Evolutionary conservation across 2,797 vertebrate species (phyloP).

Genomic region (Carcharodon carcharias): DNA sequence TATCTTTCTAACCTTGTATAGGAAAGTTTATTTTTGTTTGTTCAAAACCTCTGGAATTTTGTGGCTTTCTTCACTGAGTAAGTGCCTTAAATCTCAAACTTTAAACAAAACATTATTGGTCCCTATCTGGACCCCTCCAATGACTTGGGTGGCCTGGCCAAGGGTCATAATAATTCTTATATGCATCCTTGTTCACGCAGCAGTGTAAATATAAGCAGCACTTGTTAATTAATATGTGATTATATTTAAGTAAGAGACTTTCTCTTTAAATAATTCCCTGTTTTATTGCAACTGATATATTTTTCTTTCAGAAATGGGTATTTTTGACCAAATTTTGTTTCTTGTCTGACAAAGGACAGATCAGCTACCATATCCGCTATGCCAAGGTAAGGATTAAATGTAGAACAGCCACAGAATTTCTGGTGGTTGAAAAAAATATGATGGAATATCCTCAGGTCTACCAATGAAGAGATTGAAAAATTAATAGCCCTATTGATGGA

Average conservation of each 20-base stretch:
- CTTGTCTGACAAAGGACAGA: constrained; percentile 16
- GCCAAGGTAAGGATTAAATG: constrained; percentile 7
- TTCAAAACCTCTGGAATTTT: no score
- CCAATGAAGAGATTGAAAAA: neutral
- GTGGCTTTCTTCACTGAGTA: no score
- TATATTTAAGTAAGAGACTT: neutral
- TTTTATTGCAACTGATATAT: neutral
- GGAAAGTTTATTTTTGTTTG: no score
- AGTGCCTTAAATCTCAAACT: no score
- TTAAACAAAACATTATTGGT: no score
- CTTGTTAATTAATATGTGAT: neutral
- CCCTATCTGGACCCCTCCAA: no score
- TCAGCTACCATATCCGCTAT: constrained; percentile 29
- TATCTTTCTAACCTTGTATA: no score
- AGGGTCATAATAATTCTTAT: no score
- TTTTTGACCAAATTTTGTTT: constrained; percentile 37
- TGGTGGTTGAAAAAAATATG: neutral
- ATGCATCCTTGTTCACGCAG: neutral
- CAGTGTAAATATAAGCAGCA: neutral
- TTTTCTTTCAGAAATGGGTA: constrained; percentile 35
- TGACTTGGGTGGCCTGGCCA: no score
- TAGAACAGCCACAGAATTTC: neutral
- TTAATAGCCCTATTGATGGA: neutral
- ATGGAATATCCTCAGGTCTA: neutral
- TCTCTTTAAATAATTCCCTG: neutral